These are phyloP conservation scores for Ceratotherium simum DNA, from an alignment of 2,113 vertebrate species.

Conservation along the genomic window DNA sequence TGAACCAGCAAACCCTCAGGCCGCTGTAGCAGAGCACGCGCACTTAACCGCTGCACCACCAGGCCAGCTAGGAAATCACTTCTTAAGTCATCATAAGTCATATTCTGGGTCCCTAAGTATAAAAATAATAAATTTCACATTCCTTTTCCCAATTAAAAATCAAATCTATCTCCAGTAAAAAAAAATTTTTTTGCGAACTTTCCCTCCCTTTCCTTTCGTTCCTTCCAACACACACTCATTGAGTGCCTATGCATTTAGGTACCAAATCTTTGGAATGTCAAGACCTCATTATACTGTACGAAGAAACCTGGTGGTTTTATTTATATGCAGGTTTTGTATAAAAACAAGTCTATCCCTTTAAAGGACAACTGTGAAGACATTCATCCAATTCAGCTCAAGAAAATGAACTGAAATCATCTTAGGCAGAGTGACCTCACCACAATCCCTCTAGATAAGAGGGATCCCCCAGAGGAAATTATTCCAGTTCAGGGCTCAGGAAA, in stretches of 20 bases:
- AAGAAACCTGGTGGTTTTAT: constrained; percentile 40
- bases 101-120: background rate
- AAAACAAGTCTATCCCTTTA: constrained; percentile 10
- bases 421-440: background rate
- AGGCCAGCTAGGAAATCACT: background rate
- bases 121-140: background rate
- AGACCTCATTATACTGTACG: background rate
- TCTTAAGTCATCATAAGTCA: background rate
- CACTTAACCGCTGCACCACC: too few relatives aligned
- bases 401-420: constrained; percentile 43
- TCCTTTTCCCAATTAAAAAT: constrained; percentile 48
- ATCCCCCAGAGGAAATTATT: background rate
- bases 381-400: constrained; percentile 21
- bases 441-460: background rate
- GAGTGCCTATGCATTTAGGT: background rate
- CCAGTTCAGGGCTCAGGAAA: background rate
- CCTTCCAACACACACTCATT: background rate
- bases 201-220: background rate
- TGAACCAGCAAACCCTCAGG: too few relatives aligned
- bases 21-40: too few relatives aligned
- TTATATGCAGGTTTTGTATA: constrained; percentile 4
- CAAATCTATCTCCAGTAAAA: background rate
- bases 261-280: background rate
- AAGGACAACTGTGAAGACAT: constrained; percentile 35
- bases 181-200: background rate